Evolutionary conservation across 2,888 invertebrate species (phyloP).

Genomic region (Timema cristinae): DNA sequence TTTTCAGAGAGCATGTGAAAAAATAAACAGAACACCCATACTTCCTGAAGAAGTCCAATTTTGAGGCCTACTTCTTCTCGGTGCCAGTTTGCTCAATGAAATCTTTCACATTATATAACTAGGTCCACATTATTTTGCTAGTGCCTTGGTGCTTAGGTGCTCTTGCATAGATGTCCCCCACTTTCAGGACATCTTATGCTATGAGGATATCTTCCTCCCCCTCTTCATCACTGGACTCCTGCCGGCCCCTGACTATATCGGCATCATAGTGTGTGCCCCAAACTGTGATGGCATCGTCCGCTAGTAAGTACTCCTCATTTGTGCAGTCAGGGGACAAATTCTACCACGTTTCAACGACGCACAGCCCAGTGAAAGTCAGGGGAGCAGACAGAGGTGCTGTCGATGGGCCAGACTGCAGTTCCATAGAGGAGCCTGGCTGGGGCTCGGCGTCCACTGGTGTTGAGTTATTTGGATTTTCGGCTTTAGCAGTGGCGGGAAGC

Average conservation of each 20-base stretch:
- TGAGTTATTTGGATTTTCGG: not conserved
- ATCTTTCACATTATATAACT: not conserved
- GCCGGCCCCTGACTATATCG: not conserved
- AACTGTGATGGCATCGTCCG: not conserved
- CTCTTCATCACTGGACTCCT: not conserved
- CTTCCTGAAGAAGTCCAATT: not conserved
- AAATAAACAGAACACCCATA: no score
- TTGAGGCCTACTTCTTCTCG: not conserved
- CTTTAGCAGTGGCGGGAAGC: not conserved
- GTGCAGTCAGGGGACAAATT: not conserved
- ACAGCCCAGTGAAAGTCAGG: no score
- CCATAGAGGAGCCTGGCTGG: not conserved
- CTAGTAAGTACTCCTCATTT: not conserved
- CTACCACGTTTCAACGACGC: no score
- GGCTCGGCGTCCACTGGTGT: not conserved
- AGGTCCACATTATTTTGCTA: not conserved
- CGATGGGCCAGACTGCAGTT: no score
- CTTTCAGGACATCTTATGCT: not conserved
- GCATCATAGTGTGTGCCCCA: not conserved
- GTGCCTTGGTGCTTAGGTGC: not conserved
- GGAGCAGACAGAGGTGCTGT: no score
- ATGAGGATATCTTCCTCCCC: not conserved
- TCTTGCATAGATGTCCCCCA: not conserved
- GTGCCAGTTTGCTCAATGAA: not conserved
- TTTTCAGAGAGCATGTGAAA: no score